Conservation (phyloP, 2,113 vertebrate species). For the Melanotaenia duboulayi region DNA sequence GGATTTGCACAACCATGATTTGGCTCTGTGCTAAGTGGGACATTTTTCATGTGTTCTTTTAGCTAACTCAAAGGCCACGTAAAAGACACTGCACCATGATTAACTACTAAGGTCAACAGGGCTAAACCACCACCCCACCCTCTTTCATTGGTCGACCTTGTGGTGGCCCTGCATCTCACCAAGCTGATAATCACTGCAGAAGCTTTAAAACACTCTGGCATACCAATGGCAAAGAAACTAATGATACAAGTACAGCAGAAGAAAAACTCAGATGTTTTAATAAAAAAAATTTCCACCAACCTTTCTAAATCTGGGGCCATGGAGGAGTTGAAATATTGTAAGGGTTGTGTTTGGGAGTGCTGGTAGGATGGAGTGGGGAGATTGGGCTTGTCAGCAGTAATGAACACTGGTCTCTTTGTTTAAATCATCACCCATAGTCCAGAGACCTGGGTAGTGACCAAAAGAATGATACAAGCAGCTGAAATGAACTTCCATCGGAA, state of each 20-base stretch:
- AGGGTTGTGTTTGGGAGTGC: too few species aligned
- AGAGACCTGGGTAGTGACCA: too few species aligned
- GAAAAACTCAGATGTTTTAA: conserved; percentile 3
- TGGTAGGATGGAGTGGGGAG: too few species aligned
- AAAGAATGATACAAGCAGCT: too few species aligned
- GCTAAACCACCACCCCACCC: conserved; percentile 37
- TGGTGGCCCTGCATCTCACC: conserved; percentile 56
- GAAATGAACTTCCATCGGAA: too few species aligned
- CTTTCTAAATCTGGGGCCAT: too few species aligned
- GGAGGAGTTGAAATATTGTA: too few species aligned
- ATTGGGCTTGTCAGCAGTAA: too few species aligned
- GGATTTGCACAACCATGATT: too few species aligned
- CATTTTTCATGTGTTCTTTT: conserved; percentile 21
- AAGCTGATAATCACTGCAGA: conserved; percentile 63
- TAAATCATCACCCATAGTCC: too few species aligned
- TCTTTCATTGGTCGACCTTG: conserved; percentile 59
- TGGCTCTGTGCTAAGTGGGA: background rate
- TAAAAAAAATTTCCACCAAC: background rate
- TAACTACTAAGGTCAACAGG: conserved; percentile 76
- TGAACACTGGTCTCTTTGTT: too few species aligned
- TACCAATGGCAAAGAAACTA: conserved; percentile 46
- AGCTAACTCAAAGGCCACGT: conserved; percentile 33
- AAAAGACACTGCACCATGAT: conserved; percentile 68
- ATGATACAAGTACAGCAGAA: conserved; percentile 21
- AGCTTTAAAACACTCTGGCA: conserved; percentile 25